phyloP scores from a whole-genome alignment of 2,888 invertebrate species.

The Conchocele bisecta region DNA sequence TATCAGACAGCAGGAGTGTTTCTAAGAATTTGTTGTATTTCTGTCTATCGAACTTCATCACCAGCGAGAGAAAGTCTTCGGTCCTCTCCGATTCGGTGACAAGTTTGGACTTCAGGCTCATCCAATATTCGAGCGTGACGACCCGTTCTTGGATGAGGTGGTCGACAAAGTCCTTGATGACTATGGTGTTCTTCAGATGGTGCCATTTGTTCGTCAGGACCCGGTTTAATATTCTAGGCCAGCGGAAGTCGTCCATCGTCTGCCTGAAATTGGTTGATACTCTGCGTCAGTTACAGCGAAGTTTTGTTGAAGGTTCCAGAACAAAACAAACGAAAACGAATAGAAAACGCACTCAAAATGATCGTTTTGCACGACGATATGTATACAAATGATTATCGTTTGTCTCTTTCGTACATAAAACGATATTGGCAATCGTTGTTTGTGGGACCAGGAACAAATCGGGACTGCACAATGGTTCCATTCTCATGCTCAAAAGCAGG shows the following conservation, averaged over 20 bases:
- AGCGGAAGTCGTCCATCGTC: constrained; percentile 53
- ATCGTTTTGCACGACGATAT: too few species aligned
- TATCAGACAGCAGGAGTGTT: constrained; percentile 33
- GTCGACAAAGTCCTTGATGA: constrained; percentile 58
- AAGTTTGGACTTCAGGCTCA: constrained; percentile 54
- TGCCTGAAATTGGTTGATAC: too few species aligned
- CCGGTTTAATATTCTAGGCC: constrained; percentile 47
- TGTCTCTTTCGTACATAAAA: too few species aligned
- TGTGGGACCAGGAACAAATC: too few species aligned
- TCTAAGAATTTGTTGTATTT: constrained; percentile 52
- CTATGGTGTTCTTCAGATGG: constrained; percentile 54
- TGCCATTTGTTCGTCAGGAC: constrained; percentile 54
- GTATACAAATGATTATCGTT: too few species aligned
- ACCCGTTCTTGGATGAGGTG: constrained; percentile 53
- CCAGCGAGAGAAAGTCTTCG: constrained; percentile 51
- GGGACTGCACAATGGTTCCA: too few species aligned
- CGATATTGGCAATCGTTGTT: too few species aligned
- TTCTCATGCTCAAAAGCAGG: too few species aligned
- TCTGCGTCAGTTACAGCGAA: too few species aligned
- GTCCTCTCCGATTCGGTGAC: constrained; percentile 54
- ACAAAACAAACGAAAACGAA: too few species aligned
- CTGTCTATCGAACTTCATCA: constrained; percentile 48
- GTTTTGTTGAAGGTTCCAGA: too few species aligned
- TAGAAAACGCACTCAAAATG: too few species aligned
- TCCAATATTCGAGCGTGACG: constrained; percentile 58